phyloP scores from a whole-genome alignment of 2,797 vertebrate species.

The Molossus alvarezi region DNA sequence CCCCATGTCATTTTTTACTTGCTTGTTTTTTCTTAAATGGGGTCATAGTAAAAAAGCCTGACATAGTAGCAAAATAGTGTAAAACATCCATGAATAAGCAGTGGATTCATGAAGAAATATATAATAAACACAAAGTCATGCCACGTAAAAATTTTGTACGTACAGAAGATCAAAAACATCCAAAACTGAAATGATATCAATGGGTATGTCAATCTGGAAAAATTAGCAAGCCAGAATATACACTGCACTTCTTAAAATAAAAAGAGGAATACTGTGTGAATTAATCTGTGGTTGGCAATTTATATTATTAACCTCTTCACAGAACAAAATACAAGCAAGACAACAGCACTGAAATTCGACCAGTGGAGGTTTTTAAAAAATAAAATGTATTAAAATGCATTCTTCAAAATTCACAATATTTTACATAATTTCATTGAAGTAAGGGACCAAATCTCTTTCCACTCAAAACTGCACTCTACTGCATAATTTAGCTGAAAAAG shows the following conservation, averaged over 20 bases:
- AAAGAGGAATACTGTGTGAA: not conserved
- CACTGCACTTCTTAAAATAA: not conserved
- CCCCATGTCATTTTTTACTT: not conserved
- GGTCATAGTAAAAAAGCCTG: not conserved
- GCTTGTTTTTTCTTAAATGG: not conserved
- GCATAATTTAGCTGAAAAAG: constrained; percentile 21
- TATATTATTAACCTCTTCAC: constrained; percentile 5
- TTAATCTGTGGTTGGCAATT: not conserved
- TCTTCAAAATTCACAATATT: constrained; percentile 22
- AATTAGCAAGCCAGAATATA: not conserved
- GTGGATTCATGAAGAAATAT: constrained; percentile 53
- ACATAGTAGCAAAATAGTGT: constrained; percentile 21
- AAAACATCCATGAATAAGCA: not conserved
- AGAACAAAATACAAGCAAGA: constrained; percentile 43
- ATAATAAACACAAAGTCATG: constrained; percentile 41
- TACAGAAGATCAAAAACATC: not conserved
- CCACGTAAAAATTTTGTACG: not conserved
- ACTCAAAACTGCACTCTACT: not conserved
- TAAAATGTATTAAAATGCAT: not conserved
- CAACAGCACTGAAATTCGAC: not conserved
- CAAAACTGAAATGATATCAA: not conserved
- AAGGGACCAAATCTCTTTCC: not conserved
- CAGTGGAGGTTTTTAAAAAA: not conserved
- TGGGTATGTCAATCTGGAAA: not conserved
- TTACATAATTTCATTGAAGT: not conserved